phyloP scores from a whole-genome alignment of 2,888 invertebrate species.

The Urechis unicinctus region DNA sequence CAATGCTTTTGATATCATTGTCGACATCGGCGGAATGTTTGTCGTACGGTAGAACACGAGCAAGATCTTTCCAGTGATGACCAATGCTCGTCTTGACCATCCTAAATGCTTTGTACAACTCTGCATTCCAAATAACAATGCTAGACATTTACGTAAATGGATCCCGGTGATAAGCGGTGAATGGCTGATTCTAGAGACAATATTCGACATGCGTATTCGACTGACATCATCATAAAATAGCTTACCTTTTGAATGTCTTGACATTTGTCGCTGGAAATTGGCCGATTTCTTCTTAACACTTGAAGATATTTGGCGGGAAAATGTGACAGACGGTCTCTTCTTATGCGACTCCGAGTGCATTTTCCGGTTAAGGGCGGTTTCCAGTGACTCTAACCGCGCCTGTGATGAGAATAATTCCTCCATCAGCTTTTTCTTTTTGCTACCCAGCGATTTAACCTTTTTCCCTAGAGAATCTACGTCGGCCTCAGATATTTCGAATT shows the following conservation, averaged over 20 bases:
- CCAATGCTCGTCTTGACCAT: constrained; percentile 11
- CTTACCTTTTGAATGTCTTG: too few species aligned
- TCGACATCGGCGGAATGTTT: constrained; percentile 8
- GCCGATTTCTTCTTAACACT: too few species aligned
- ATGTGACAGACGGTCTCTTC: too few species aligned
- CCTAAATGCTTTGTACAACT: constrained; percentile 6
- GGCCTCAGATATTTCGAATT: neutral
- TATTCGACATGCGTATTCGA: neutral
- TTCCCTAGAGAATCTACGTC: neutral
- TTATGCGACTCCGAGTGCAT: too few species aligned
- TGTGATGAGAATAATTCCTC: neutral
- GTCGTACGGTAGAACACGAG: constrained; percentile 9
- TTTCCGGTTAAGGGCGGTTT: neutral
- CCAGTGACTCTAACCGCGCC: neutral
- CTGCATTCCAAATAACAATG: too few species aligned
- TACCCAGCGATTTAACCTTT: neutral
- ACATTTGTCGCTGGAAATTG: too few species aligned
- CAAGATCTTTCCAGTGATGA: constrained; percentile 12
- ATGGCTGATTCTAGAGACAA: neutral
- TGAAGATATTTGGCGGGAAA: too few species aligned
- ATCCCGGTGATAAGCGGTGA: too few species aligned
- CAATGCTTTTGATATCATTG: constrained; percentile 12
- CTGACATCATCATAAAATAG: too few species aligned
- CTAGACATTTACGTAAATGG: too few species aligned
- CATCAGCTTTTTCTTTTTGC: neutral